Evolutionary conservation across 2,888 invertebrate genomes (phyloP).

Genomic region (Zaprionus obscuricornis): DNA sequence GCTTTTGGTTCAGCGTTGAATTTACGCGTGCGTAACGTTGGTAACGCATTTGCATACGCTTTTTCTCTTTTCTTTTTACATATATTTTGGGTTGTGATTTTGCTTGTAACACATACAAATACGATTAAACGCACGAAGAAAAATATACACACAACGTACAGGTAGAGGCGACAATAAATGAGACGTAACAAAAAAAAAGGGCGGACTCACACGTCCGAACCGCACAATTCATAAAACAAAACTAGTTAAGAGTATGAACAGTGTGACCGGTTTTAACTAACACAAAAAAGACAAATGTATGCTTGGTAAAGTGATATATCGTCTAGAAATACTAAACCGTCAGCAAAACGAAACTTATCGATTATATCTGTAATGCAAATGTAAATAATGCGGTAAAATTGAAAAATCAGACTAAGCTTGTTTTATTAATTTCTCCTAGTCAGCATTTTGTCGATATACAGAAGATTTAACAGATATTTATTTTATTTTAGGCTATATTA

Average conservation of each 20-base stretch:
- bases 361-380: too few species aligned
- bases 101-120: constrained; percentile 18
- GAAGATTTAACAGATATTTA: too few species aligned
- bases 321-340: not conserved
- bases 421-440: too few species aligned
- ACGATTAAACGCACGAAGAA: constrained; percentile 3
- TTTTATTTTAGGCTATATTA: too few species aligned
- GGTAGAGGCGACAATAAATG: constrained; percentile 18
- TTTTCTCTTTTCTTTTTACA: too few species aligned
- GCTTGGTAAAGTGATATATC: not conserved
- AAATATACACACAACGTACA: constrained; percentile 6
- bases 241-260: not conserved
- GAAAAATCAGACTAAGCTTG: too few species aligned
- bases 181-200: constrained; percentile 23
- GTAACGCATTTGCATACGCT: constrained; percentile 51
- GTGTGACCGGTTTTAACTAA: constrained; percentile 8
- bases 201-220: constrained; percentile 36
- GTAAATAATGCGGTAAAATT: too few species aligned
- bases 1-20: constrained; percentile 31
- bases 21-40: constrained; percentile 64
- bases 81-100: constrained; percentile 47
- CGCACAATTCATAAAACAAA: constrained; percentile 19
- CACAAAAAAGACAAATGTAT: too few species aligned
- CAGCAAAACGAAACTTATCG: too few species aligned
- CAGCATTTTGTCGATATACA: too few species aligned